Percentiles rank a stretch among this genome's conserved stretches.
phyloP scores from a whole-genome alignment of 2,797 vertebrate species.

The Acanthiza pusilla region DNA sequence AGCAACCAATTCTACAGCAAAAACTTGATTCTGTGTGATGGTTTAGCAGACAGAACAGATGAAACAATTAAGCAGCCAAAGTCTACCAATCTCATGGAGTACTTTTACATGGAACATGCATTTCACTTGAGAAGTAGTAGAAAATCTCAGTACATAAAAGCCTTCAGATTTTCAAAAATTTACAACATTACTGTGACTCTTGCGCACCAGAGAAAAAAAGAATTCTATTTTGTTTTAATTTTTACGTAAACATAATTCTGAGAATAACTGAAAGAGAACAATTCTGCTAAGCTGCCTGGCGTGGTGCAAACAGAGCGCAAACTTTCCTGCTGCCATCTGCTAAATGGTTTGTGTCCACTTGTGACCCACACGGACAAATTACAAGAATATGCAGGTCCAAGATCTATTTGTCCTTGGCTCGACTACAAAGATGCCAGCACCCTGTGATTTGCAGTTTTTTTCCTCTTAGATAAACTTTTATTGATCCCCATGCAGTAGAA shows the following conservation, averaged over 20 bases:
- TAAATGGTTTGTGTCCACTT: not conserved
- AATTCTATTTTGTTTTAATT: not conserved
- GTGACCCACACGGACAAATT: not conserved
- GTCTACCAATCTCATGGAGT: not conserved
- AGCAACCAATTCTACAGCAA: not conserved
- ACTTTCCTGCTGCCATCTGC: not conserved
- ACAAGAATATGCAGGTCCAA: not conserved
- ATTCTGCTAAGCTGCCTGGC: not conserved
- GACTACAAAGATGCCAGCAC: not conserved
- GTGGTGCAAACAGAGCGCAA: not conserved
- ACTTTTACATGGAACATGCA: not conserved
- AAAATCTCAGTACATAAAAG: not conserved
- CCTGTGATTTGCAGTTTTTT: not conserved
- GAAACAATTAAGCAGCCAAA: not conserved
- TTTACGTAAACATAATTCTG: not conserved
- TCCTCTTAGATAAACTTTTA: not conserved
- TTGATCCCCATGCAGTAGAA: not conserved
- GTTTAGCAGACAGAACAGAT: not conserved
- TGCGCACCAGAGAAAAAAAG: not conserved
- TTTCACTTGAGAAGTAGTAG: not conserved
- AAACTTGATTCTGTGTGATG: not conserved
- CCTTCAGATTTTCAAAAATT: not conserved
- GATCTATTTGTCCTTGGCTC: constrained; percentile 10
- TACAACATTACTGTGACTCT: not conserved
- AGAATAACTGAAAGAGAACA: not conserved